Percentiles rank a stretch among this genome's conserved stretches.
Evolutionary conservation across 2,113 vertebrate genomes (phyloP).

Genomic region (Takifugu bimaculatus): DNA sequence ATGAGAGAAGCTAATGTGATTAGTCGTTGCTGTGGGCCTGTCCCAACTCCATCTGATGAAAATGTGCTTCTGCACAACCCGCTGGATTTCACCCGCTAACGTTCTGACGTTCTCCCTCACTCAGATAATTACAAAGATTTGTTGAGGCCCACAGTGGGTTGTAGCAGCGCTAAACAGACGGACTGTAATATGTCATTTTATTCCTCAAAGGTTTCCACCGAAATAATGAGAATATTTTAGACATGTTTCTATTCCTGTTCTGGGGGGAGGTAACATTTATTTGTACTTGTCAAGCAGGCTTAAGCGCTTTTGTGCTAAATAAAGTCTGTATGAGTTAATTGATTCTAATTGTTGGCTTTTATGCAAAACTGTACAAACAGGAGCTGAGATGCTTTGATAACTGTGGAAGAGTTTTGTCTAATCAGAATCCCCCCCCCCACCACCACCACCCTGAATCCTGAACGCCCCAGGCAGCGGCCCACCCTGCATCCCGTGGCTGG

Average conservation of each 20-base stretch:
- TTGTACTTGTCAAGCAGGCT: not conserved
- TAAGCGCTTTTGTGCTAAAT: constrained; percentile 19
- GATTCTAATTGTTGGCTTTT: constrained; percentile 47
- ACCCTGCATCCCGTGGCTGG: constrained; percentile 62
- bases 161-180: not conserved
- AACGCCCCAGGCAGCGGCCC: constrained; percentile 63
- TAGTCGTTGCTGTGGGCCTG: constrained; percentile 48
- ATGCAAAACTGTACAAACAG: constrained; percentile 58
- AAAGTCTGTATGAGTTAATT: constrained; percentile 19
- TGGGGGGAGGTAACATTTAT: not conserved
- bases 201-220: not conserved
- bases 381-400: constrained; percentile 61
- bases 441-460: constrained; percentile 57
- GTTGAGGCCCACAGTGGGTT: too few relatives aligned
- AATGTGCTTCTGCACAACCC: constrained; percentile 38
- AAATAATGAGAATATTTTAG: not conserved
- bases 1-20: constrained; percentile 58
- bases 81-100: constrained; percentile 29
- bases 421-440: constrained; percentile 59
- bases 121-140: too few relatives aligned
- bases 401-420: constrained; percentile 53
- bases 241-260: not conserved
- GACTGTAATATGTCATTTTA: constrained; percentile 3
- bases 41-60: constrained; percentile 47
- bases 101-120: too few relatives aligned